These are phyloP conservation scores for Stenolophus ochropezus DNA, from an alignment of 2,888 invertebrate species.

Conservation along the genomic window DNA sequence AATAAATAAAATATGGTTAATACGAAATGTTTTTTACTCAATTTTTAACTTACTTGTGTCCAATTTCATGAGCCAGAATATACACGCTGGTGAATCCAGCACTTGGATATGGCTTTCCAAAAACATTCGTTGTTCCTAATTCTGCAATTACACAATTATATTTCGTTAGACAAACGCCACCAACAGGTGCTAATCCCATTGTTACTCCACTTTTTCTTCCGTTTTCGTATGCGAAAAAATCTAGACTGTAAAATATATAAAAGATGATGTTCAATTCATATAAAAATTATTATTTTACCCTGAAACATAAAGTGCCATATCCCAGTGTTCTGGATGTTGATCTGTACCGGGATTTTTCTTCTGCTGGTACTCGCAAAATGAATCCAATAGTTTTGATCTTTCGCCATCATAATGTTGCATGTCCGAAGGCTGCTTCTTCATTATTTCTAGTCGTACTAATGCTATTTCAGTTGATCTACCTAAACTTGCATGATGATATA, in stretches of 20 bases:
- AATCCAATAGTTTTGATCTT: constrained; percentile 80
- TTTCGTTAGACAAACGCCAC: constrained; percentile 83
- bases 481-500: constrained; percentile 85
- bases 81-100: constrained; percentile 90
- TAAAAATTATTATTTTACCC: constrained; percentile 79
- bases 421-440: constrained; percentile 79
- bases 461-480: constrained; percentile 81
- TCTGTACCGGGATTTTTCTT: constrained; percentile 81
- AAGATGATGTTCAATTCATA: too few relatives aligned
- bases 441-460: constrained; percentile 82
- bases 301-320: constrained; percentile 85
- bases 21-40: too few relatives aligned
- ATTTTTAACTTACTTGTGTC: constrained; percentile 81
- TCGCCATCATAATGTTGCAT: constrained; percentile 81
- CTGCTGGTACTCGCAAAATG: constrained; percentile 84
- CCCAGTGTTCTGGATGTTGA: constrained; percentile 84
- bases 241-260: constrained; percentile 80
- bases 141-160: constrained; percentile 88
- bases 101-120: constrained; percentile 87
- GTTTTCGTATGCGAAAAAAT: constrained; percentile 83
- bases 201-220: constrained; percentile 83
- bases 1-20: background rate
- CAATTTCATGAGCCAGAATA: constrained; percentile 89
- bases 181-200: constrained; percentile 88
- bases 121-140: constrained; percentile 82